Base-by-base conservation (phyloP, 1,140 invertebrate genomes). In the Magallana ariakensis region DNA sequence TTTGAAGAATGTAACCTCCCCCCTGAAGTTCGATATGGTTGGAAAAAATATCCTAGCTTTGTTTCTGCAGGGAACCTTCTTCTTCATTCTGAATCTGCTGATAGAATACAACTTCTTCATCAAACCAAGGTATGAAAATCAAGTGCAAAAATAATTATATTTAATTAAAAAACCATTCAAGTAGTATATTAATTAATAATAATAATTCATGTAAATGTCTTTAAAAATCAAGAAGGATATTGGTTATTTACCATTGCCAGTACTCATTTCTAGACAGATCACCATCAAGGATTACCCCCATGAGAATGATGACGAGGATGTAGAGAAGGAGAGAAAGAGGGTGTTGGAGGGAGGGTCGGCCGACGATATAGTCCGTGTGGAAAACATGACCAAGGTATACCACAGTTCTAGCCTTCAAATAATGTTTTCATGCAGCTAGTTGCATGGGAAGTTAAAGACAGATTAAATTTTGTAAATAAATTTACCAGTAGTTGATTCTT, bases 21-120 rank as follows among this genome's bases (percentile, higher is more conserved):
- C 91, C 54, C 92, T 96, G 86, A 92, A 94, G 16, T 96, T 96
- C 95, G 93, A 95, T 16, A 94, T 95, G 70, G 93, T 96, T 46
- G 96, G 96, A 19, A 94, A 95, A 80, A 96, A 96, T 90, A 92
- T 96, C 15, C 89, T 96, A 16, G 94, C 93, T 80, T 91, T 97
- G 91, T 90, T 94, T 26, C 90, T 95, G 66, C 91, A 95, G 86
- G 96, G 96, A 11, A 89, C 95, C 81, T 53, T 95, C 0, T 96
- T 95, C 91, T 96, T 96, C 89, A 83, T 94, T n/a, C 57, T 96
- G 53, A 95, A 95, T 83, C 87, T 96, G 0, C 83, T 95, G 8
- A 94, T 96, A 22, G 96, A 96, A 90, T 96, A 96, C 90, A 95
- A 94, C 83, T 94, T 95, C 90, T 95, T 93, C 81, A 92, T 94